Evolutionary conservation across 2,888 invertebrate genomes (phyloP).

Genomic region (Scrobipalpa costella): DNA sequence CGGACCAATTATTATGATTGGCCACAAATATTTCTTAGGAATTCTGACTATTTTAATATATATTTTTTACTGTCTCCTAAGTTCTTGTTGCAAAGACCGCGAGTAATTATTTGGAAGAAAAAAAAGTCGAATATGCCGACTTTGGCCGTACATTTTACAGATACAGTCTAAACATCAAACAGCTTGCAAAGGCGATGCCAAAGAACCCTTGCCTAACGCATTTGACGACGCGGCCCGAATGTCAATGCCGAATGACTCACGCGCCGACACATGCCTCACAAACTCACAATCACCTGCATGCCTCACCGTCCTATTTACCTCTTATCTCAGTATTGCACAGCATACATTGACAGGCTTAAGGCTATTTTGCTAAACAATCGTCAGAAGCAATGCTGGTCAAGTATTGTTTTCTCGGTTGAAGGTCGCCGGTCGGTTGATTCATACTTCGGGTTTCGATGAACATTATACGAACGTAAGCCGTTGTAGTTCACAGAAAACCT

Average conservation of each 20-base stretch:
- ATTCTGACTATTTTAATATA: no score
- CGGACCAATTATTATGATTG: no score
- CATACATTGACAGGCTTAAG: no score
- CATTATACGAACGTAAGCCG: background rate
- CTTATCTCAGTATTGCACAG: slow-evolving; percentile 33
- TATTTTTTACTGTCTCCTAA: no score
- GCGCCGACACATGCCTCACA: slow-evolving; percentile 38
- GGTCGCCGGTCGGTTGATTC: slow-evolving; percentile 11
- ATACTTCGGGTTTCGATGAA: slow-evolving; percentile 15
- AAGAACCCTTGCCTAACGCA: background rate
- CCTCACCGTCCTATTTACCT: slow-evolving; percentile 31
- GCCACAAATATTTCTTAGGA: background rate
- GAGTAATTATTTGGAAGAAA: no score
- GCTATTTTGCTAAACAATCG: slow-evolving; percentile 3
- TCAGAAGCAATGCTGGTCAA: slow-evolving; percentile 28
- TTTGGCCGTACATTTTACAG: no score
- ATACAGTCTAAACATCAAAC: background rate
- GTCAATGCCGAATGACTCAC: slow-evolving; percentile 61
- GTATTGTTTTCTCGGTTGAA: no score
- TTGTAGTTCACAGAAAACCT: background rate
- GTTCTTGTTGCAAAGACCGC: no score
- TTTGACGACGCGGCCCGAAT: slow-evolving; percentile 46
- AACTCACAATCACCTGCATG: slow-evolving; percentile 50
- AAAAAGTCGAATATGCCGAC: no score
- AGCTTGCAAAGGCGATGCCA: slow-evolving; percentile 5